phyloP scores from a whole-genome alignment of 64 coral and sea anemone species.

The Stichodactyla mertensii region DNA sequence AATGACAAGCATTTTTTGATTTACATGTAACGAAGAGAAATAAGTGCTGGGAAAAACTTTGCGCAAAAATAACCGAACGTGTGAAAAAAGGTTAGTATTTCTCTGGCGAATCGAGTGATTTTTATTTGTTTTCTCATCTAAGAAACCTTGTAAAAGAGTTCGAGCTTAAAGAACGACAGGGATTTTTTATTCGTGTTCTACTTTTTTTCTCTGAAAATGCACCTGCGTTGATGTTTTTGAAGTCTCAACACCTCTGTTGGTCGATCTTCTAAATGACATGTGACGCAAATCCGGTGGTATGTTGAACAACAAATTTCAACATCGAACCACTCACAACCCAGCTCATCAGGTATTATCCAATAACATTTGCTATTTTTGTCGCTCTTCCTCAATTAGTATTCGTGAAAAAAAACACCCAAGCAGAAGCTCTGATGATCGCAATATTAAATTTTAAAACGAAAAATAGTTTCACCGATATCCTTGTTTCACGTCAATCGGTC shows the following conservation, averaged over 20 bases:
- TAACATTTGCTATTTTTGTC: slow-evolving; percentile 4
- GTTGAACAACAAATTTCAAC: neutral
- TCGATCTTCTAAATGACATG: neutral
- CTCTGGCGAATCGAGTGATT: neutral
- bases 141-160: neutral
- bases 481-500: neutral
- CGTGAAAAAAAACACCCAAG: slow-evolving; percentile 14
- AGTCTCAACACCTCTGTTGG: neutral
- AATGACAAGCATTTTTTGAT: neutral
- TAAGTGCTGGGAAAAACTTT: neutral
- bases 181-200: neutral
- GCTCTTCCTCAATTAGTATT: slow-evolving; percentile 12
- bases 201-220: neutral
- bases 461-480: neutral
- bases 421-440: neutral
- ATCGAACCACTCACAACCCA: slow-evolving; percentile 4
- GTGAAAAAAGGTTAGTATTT: no score
- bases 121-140: neutral
- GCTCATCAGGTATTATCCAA: neutral
- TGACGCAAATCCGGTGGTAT: slow-evolving; percentile 20
- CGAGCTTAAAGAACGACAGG: neutral
- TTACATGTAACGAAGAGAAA: neutral
- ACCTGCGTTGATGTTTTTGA: slow-evolving; percentile 15
- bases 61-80: neutral
- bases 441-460: slow-evolving; percentile 30